A percentile compares a stretch with the other conserved stretches of the same genome.
Conservation (phyloP, 2,797 vertebrate species). For the Leuciscus waleckii region DNA sequence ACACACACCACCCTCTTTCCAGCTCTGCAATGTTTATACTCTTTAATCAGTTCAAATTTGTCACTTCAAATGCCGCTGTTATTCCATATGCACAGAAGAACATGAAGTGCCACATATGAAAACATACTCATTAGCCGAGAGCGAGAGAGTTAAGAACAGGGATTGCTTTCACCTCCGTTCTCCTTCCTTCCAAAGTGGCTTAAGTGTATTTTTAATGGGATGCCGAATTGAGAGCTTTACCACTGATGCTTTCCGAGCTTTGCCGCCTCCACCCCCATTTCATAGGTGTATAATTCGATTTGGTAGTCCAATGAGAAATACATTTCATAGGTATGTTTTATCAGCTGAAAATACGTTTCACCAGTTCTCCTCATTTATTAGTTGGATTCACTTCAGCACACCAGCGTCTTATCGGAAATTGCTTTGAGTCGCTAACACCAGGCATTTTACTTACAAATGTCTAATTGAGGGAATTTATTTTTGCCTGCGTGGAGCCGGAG, state of each 20-base stretch:
- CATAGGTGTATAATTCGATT: constrained; percentile 73
- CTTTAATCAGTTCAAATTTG: constrained; percentile 34
- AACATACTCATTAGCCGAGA: constrained; percentile 33
- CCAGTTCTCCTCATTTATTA: constrained; percentile 79
- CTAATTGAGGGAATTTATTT: constrained; percentile 84
- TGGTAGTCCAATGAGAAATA: constrained; percentile 76
- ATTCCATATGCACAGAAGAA: constrained; percentile 17
- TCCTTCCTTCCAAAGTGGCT: constrained; percentile 38
- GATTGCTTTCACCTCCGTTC: constrained; percentile 53
- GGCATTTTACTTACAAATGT: constrained; percentile 74
- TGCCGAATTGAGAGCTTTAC: constrained; percentile 51
- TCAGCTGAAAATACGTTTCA: constrained; percentile 71
- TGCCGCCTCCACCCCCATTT: constrained; percentile 48
- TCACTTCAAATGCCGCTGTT: constrained; percentile 11
- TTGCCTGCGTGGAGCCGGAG: constrained; percentile 70
- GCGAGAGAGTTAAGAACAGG: constrained; percentile 38
- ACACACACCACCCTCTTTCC: not conserved
- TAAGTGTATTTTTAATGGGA: constrained; percentile 55
- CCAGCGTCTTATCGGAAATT: constrained; percentile 83
- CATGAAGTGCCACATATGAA: constrained; percentile 32
- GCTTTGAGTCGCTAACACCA: constrained; percentile 77
- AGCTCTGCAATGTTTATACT: constrained; percentile 19
- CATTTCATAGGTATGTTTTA: constrained; percentile 78
- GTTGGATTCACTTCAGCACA: constrained; percentile 83
- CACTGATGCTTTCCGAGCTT: constrained; percentile 47